Conservation (phyloP, 2,113 vertebrate genomes). For the Setophaga petechia region DNA sequence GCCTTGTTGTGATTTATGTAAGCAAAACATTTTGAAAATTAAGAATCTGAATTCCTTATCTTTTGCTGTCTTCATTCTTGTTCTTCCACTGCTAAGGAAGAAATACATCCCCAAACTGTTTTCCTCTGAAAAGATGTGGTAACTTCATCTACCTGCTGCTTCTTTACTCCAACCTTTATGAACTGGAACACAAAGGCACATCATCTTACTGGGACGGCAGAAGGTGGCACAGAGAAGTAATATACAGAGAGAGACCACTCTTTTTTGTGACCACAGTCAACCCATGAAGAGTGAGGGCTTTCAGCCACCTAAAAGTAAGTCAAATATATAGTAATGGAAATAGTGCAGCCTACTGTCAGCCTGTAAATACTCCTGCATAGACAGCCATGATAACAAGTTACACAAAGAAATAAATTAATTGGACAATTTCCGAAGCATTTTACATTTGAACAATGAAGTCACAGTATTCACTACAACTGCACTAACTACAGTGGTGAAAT, state of each 20-base stretch:
- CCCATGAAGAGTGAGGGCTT: constrained; percentile 30
- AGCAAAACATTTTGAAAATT: neutral
- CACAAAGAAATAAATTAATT: neutral
- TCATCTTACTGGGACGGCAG: neutral
- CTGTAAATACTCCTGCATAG: neutral
- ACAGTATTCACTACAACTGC: neutral
- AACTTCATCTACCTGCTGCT: neutral
- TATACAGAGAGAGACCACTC: neutral
- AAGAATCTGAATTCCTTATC: neutral
- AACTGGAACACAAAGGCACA: neutral
- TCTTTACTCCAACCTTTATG: neutral
- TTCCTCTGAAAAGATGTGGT: neutral
- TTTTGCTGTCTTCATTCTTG: neutral
- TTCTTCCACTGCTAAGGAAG: neutral
- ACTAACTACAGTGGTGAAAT: neutral
- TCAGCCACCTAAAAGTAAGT: neutral
- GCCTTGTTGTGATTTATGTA: neutral
- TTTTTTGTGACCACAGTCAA: neutral
- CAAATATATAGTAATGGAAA: neutral
- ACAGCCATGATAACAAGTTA: neutral
- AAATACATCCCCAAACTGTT: neutral
- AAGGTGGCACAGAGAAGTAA: neutral
- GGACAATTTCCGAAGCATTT: neutral
- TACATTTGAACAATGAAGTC: neutral
- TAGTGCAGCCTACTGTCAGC: neutral